Evolutionary conservation across 2,888 invertebrate species (phyloP), one percentile per base, ranked within the genome.

Genomic region (Agrotis clavis): DNA sequence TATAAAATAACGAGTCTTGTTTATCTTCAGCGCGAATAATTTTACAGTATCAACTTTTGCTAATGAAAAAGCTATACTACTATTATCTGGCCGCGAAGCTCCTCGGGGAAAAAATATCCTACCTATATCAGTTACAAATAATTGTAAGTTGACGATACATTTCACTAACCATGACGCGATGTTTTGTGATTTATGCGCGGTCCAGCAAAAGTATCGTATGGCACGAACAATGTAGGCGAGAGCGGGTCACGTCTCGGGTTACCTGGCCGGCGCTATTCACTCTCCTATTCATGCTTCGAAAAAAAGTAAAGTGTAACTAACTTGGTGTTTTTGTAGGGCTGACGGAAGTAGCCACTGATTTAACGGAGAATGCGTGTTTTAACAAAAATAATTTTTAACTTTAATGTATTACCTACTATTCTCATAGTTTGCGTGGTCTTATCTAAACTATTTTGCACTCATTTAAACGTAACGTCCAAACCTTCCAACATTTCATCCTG

Each of bases 201-300:
- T 81, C 76, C 84, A 84, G 82, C 83, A 85, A 88, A 84, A 89
- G 91, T 92, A 91, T 92, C 89, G 90, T 90, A 86, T 90, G 81
- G 76, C 89, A 87, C 88, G 87, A 89, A 91, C 88, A 90, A 89
- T 89, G 87, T 85, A 83, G 82, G 79, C 82, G 82, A 88, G 87
- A 88, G 89, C 86, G 88, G 89, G 91, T 92, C 92, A 92, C 89
- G 90, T 91, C 86, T 87, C 90, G 84, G 82, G 91, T 93, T 93
- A 92, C 93, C 90, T 92, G 88, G 73, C 86, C 79, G 71, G 77
- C 86, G 86, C 90, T 92, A 90, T 92, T 90, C 92, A 90, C 88
- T 88, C 83, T 90, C 77, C 89, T 91, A 90, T 92, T 92, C 90
- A 91, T 84, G 89, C 83, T 87, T 86, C 79, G 81, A 84, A 87